Percentiles rank a stretch among this genome's conserved stretches.
phyloP scores from a whole-genome alignment of 2,888 invertebrate genomes.

The Odiellus spinosus region DNA sequence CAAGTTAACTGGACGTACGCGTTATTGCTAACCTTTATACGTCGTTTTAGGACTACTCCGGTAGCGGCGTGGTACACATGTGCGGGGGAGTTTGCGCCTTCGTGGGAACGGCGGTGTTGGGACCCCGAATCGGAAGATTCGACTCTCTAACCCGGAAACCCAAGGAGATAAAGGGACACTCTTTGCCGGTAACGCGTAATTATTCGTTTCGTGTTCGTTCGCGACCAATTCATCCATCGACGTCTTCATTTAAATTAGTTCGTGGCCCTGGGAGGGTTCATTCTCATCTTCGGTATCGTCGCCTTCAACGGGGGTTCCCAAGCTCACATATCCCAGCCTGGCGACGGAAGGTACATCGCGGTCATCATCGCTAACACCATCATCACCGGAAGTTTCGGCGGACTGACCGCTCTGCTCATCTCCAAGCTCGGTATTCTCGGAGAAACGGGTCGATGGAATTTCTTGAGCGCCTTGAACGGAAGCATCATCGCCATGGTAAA shows the following conservation, averaged over 20 bases:
- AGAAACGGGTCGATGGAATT: conserved; percentile 26
- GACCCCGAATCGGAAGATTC: conserved; percentile 32
- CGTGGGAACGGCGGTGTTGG: conserved; percentile 20
- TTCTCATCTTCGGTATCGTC: conserved; percentile 33
- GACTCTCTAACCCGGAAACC: conserved; percentile 14
- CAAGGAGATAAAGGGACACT: background rate
- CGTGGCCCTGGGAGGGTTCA: conserved; percentile 32
- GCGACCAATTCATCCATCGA: no score
- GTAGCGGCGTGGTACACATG: conserved; percentile 31
- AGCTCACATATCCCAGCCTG: conserved; percentile 25
- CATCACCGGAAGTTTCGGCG: conserved; percentile 29
- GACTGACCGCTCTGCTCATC: conserved; percentile 11
- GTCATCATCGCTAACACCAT: conserved; percentile 31
- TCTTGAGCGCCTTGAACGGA: conserved; percentile 30
- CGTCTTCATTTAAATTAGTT: conserved; percentile 19
- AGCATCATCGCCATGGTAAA: conserved; percentile 28
- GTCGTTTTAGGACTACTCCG: conserved; percentile 28
- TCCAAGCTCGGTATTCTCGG: background rate
- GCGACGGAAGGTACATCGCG: conserved; percentile 27
- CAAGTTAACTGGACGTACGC: background rate
- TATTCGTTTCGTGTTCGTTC: background rate
- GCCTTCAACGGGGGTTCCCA: conserved; percentile 33
- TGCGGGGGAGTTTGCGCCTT: conserved; percentile 25
- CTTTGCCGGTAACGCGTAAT: background rate
- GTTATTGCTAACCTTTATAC: no score